These are phyloP conservation scores for Acanthacorydalis orientalis DNA, from an alignment of 2,888 invertebrate species.

Conservation along the genomic window DNA sequence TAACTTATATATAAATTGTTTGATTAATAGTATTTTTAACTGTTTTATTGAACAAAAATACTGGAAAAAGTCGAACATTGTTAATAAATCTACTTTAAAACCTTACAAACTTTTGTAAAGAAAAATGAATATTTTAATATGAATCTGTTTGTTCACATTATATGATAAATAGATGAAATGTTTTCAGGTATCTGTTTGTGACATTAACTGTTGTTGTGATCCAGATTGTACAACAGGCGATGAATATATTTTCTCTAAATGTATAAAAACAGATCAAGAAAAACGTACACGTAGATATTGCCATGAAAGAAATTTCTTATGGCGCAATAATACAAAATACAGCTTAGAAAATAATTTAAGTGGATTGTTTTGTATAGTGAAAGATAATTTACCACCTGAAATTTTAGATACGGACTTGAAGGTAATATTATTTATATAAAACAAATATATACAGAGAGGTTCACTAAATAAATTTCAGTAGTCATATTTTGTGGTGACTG, in stretches of 20 bases:
- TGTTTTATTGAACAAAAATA: too few species aligned
- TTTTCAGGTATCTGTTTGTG: conserved; percentile 44
- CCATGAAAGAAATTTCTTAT: conserved; percentile 32
- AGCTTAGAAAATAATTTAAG: conserved; percentile 23
- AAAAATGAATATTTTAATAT: too few species aligned
- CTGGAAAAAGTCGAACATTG: too few species aligned
- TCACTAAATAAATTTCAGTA: neutral
- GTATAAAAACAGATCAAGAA: conserved; percentile 26
- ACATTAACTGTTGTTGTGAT: conserved; percentile 77
- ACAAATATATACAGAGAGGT: neutral
- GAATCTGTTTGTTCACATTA: too few species aligned
- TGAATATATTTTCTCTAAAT: conserved; percentile 39
- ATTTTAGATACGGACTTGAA: conserved; percentile 18
- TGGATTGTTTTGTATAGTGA: conserved; percentile 40
- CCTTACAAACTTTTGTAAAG: too few species aligned
- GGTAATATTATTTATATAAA: conserved; percentile 11
- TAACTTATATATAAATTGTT: too few species aligned
- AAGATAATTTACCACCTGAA: conserved; percentile 34
- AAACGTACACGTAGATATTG: conserved; percentile 30
- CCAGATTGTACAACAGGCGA: conserved; percentile 47
- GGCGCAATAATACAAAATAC: conserved; percentile 32
- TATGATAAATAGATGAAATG: neutral
- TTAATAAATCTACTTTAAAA: too few species aligned
- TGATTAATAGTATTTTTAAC: too few species aligned
- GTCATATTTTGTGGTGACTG: too few species aligned